Evolutionary conservation across 2,888 invertebrate species (phyloP).

Genomic region (Drosophila koepferae): DNA sequence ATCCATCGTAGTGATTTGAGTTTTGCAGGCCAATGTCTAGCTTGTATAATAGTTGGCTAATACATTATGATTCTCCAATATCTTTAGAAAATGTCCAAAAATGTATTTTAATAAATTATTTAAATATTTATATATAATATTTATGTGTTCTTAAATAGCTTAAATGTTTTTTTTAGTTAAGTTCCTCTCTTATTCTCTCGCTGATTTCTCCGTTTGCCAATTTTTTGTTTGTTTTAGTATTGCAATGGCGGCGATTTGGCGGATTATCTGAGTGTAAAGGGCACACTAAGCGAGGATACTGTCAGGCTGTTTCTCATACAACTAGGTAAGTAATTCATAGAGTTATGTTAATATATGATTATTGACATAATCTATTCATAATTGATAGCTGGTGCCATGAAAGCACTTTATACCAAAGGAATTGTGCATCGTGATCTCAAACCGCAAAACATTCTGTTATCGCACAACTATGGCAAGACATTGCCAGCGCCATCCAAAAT

Average conservation of each 20-base stretch:
- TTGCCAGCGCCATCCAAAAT: slow-evolving; percentile 91
- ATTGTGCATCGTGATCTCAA: slow-evolving; percentile 99
- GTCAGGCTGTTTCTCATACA: slow-evolving; percentile 97
- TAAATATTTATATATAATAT: neutral
- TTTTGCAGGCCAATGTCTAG: slow-evolving; percentile 7
- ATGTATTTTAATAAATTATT: neutral
- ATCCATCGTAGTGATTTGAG: slow-evolving; percentile 7
- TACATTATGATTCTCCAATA: neutral
- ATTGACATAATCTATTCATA: neutral
- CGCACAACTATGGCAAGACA: slow-evolving; percentile 87
- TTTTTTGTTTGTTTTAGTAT: slow-evolving; percentile 90
- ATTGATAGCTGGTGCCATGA: slow-evolving; percentile 95
- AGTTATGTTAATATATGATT: too few relatives aligned
- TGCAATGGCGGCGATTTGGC: slow-evolving; percentile 99
- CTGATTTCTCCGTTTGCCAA: neutral
- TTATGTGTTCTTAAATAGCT: neutral
- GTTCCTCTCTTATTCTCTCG: neutral
- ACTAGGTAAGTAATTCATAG: slow-evolving; percentile 88
- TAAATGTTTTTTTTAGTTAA: neutral
- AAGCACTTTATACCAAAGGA: slow-evolving; percentile 97
- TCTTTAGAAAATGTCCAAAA: neutral
- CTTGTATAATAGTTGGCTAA: neutral
- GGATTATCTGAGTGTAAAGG: slow-evolving; percentile 97
- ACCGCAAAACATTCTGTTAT: slow-evolving; percentile 99
- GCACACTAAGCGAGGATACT: slow-evolving; percentile 98